Evolutionary conservation across 1,140 invertebrate genomes (phyloP), one percentile per base, ranked within the genome.

Genomic region (Glomeris maerens): DNA sequence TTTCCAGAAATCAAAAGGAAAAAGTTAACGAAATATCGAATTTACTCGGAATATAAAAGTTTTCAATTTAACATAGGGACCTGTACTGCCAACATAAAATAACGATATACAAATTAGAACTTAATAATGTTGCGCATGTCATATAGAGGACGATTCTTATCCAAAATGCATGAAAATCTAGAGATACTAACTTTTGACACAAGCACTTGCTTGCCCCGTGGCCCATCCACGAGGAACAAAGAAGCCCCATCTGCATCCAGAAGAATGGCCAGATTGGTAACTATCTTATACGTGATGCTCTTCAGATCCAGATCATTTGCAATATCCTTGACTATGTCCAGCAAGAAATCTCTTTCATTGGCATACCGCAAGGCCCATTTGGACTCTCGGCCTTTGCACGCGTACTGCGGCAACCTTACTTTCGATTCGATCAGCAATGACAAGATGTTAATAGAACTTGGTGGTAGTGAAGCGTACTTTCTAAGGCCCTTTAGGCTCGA

Each of bases 341-440:
- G 58, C 48, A 72, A 71, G 55, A 72, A 72, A 17, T 67, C 65
- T 4, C 67, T 52, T 50, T 70, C 70, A 31, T 69, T 69, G 39
- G 59, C 57, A 3, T 50, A 49, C n/a, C 62, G 40, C 50, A 69
- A 56, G 36, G 70, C 66, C n/a, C 67, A 53, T 54, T 72, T 72
- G 17, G 62, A 57, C 20, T 69, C 64, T 27, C 66, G 55, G 47
- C 63, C 64, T 52, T 42, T 64, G 26, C 63, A 64, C 10, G 62
- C 61, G 58, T 64, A 66, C 38, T 61, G 57, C 1, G 70, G 70
- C 1, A 72, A 58, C 2, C 66, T 55, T 7, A 72, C 65, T 58
- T 71, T 71, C 21, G 69, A 72, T 46, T 72, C 70, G 42, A 72
- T 72, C 25, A 72, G 62, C 4, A 71, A 60, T 3, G 67, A 70